Base-by-base conservation (phyloP, 1,140 invertebrate species). In the Ostrea edulis region DNA sequence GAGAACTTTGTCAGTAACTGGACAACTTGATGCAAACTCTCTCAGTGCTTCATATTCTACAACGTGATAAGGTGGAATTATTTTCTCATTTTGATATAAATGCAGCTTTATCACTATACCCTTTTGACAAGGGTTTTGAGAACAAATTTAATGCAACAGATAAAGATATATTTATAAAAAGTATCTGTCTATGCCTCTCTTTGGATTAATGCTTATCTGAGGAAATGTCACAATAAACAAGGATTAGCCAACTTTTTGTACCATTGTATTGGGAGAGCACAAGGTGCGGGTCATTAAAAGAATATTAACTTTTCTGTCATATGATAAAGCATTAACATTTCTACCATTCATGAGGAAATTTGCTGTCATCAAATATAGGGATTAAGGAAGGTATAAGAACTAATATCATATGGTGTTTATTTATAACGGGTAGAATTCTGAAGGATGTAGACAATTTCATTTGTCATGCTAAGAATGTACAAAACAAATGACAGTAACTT, bases 61-160 rank as follows among this genome's bases (percentile, higher is more conserved):
- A 77, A 77, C 35, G 29, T 9, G 68, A 35, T 14, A 77, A 77
- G 25, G 11, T 25, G 68, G 25, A 44, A 77, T 77, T 12, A 29
- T 77, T 77, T 77, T 77, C 68, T 77, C 68, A 77, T 77, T 77
- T 77, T 77, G 11, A 77, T 77, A 77, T 77, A 77, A 77, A 35
- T 25, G 25, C 25, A 35, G 25, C 68, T 77, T 77, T 77, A 77
- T 77, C 29, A 77, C 14, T 25, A 7, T 5, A 11, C 8, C 11
- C 55, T 20, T 29, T 29, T 77, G 7, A 77, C 25, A 35, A 14
- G 14, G 68, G 29, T 77, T 25, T 29, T 35, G 29, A 35, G 68
- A 77, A 14, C 25, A 35, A 12, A 35, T 29, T 35, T 77, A 35
- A 77, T 14, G 29, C 25, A 11, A 77, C 68, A 29, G 22, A 77